phyloP scores from a whole-genome alignment of 2,888 invertebrate species.

The Euplexia lucipara region DNA sequence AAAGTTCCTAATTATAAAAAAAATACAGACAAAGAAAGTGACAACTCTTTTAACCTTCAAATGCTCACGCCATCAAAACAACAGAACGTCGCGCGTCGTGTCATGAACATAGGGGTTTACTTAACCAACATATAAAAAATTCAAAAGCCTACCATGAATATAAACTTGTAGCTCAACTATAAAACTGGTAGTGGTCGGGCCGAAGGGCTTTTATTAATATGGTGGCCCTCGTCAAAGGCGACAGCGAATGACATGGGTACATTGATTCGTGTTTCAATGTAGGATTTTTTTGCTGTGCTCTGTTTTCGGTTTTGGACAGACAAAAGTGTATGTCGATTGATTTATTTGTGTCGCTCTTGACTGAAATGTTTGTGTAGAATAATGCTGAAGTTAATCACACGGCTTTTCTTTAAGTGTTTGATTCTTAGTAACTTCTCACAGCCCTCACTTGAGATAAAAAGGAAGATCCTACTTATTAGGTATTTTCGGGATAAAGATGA shows the following conservation, averaged over 20 bases:
- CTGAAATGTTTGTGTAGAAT: neutral
- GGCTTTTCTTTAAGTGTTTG: neutral
- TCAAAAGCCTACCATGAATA: conserved; percentile 83
- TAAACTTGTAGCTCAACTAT: conserved; percentile 76
- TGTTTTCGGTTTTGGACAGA: conserved; percentile 18
- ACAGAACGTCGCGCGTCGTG: conserved; percentile 38
- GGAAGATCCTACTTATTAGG: neutral
- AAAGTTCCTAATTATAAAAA: conserved; percentile 11
- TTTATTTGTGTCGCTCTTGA: conserved; percentile 11
- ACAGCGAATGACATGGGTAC: conserved; percentile 64
- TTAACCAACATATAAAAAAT: conserved; percentile 80
- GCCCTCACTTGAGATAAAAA: neutral
- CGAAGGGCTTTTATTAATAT: conserved; percentile 73
- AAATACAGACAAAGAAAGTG: conserved; percentile 11
- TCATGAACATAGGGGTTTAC: conserved; percentile 65
- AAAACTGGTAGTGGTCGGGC: conserved; percentile 74
- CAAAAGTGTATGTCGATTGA: conserved; percentile 28
- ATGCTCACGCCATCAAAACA: conserved; percentile 54
- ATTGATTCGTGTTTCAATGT: conserved; percentile 57
- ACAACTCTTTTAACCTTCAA: conserved; percentile 50
- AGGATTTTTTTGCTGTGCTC: conserved; percentile 48
- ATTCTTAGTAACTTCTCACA: neutral
- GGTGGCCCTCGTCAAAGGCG: conserved; percentile 64
- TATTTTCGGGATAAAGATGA: neutral
- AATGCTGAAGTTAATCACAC: neutral